Evolutionary conservation across 2,113 vertebrate genomes (phyloP), one percentile per base, ranked within the genome.

Genomic region (Thalassoma bifasciatum): DNA sequence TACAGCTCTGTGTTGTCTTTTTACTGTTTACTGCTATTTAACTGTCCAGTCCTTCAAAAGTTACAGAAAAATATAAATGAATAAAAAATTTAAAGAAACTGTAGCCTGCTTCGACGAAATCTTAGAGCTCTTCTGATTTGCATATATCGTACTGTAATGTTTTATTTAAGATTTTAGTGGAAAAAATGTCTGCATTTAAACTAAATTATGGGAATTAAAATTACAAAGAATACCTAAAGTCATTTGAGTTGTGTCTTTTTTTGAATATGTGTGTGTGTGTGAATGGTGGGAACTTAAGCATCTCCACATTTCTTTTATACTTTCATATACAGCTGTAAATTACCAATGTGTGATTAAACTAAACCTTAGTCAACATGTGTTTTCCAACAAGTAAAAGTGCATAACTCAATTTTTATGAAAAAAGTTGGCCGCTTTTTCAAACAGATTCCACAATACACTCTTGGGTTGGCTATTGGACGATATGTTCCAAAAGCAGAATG

Each of bases 121-220:
- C 79, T 87, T 92, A 89, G 90, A 84, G 86, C 79, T 90, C 81
- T 86, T 90, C 88, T 93, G 91, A 93, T 94, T 93, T 94, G 91
- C 93, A 92, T 93, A 90, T 93, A 88, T 90, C 51, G 92, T 94
- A 92, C 92, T 94, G 93, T 95, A 93, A 88, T 92, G 86, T 92
- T 92, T 93, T 88, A 85, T 93, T 93, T 93, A 90, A 91, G 82
- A 86, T 88, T 92, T 91, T 93, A 91, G 89, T 94, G 89, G 30
- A 30, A 82, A 75, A 92, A 88, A 91, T 91, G 93, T 94, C 92
- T 93, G 92, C 93, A 91, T 93, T 94, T 92, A 89, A 93, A 92
- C 89, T 88, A 92, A 95, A 94, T 94, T 93, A 94, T 94, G 94
- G 92, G 93, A 94, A 95, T 94, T 93, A 95, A 95, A 94, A 94